These are phyloP conservation scores for Cinclus mexicanus DNA, from an alignment of 2,113 vertebrate species.

Conservation along the genomic window DNA sequence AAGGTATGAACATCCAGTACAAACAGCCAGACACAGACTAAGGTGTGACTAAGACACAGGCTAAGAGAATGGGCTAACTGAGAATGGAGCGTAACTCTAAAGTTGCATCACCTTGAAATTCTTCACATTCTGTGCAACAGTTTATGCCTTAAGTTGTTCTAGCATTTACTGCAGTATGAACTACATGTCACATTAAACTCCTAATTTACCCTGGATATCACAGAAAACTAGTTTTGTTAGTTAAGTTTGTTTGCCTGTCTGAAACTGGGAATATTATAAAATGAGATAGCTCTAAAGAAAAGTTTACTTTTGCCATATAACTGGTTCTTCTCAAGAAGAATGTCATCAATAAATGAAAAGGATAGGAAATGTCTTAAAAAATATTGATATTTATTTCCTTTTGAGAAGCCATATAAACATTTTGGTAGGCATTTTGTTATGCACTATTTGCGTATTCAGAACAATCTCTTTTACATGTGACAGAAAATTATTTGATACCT, in stretches of 20 bases:
- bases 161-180: neutral
- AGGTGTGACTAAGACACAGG: neutral
- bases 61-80: neutral
- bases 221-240: neutral
- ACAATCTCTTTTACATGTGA: neutral
- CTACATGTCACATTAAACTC: neutral
- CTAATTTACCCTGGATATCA: neutral
- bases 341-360: neutral
- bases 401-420: neutral
- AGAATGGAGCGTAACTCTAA: neutral
- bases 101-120: neutral
- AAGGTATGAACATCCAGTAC: constrained; percentile 9
- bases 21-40: neutral
- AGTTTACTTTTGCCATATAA: neutral
- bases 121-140: neutral
- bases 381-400: neutral
- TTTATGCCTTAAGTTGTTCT: neutral
- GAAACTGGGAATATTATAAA: neutral
- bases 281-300: neutral
- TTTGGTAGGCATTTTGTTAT: neutral
- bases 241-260: neutral
- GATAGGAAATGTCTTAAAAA: neutral
- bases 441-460: neutral
- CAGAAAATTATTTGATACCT: constrained; percentile 1
- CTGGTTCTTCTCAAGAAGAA: neutral